Evolutionary conservation across 2,888 invertebrate species (phyloP).

Genomic region (Zaprionus obscuricornis): DNA sequence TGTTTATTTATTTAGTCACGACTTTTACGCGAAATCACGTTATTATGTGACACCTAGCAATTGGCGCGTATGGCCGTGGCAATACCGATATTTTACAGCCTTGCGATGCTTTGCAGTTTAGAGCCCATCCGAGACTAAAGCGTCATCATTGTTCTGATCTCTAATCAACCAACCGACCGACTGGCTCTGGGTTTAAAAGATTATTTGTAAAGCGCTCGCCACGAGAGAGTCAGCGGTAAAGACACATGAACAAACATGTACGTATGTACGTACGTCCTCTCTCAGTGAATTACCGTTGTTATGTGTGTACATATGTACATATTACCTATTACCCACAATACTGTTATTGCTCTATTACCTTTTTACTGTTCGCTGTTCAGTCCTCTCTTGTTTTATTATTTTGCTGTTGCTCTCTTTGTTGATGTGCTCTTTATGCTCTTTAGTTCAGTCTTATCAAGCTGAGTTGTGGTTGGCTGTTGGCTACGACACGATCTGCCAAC

Average conservation of each 20-base stretch:
- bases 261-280: too few relatives aligned
- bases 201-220: conserved; percentile 49
- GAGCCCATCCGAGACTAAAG: conserved; percentile 80
- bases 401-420: conserved; percentile 17
- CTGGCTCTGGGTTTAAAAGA: conserved; percentile 74
- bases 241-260: too few relatives aligned
- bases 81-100: conserved; percentile 54
- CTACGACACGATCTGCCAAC: conserved; percentile 58
- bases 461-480: conserved; percentile 71
- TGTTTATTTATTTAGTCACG: too few relatives aligned
- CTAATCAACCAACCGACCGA: conserved; percentile 64
- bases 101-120: conserved; percentile 78
- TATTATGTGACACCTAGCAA: too few relatives aligned
- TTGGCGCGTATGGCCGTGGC: not conserved
- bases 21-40: too few relatives aligned
- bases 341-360: conserved; percentile 19
- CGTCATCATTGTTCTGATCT: conserved; percentile 70
- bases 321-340: too few relatives aligned
- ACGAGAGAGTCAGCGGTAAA: conserved; percentile 22
- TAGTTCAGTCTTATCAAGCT: conserved; percentile 55
- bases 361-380: conserved; percentile 59
- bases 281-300: too few relatives aligned
- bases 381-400: conserved; percentile 21
- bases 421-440: conserved; percentile 37
- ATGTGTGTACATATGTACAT: too few relatives aligned